Evolutionary conservation across 2,113 vertebrate genomes (phyloP).

Genomic region (Nibea albiflora): DNA sequence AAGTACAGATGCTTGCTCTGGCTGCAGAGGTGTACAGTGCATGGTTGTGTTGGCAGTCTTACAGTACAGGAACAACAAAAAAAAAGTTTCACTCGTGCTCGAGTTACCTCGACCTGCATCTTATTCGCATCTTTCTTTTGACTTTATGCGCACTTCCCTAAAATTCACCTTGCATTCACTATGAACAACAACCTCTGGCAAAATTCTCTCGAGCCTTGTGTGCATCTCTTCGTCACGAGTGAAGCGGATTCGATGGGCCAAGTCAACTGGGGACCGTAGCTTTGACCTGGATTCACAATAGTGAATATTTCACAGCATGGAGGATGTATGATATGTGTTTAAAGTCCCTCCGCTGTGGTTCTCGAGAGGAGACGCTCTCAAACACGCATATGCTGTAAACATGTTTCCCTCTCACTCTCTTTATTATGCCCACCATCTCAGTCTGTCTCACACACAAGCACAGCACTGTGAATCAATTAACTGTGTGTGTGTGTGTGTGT

Average conservation of each 20-base stretch:
- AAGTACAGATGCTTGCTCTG: background rate
- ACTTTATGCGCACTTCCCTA: slow-evolving; percentile 6
- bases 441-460: background rate
- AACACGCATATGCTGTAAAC: slow-evolving; percentile 6
- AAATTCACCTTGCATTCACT: slow-evolving; percentile 23
- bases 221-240: slow-evolving; percentile 21
- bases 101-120: slow-evolving; percentile 17
- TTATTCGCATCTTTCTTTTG: slow-evolving; percentile 24
- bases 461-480: background rate
- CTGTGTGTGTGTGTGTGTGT: background rate
- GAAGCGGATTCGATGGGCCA: slow-evolving; percentile 25
- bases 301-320: slow-evolving; percentile 25
- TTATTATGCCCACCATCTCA: background rate
- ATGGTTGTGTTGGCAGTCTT: slow-evolving; percentile 11
- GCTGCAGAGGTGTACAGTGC: background rate
- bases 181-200: no score
- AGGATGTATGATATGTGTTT: slow-evolving; percentile 25
- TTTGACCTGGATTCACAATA: slow-evolving; percentile 46
- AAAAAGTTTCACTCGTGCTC: background rate
- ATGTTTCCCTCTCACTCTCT: background rate
- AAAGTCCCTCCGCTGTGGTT: slow-evolving; percentile 6
- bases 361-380: background rate
- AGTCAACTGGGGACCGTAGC: slow-evolving; percentile 21
- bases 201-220: background rate
- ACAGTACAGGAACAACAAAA: background rate